Conservation (phyloP, 2,888 invertebrate genomes). For the Mesorhabditis belari region DNA sequence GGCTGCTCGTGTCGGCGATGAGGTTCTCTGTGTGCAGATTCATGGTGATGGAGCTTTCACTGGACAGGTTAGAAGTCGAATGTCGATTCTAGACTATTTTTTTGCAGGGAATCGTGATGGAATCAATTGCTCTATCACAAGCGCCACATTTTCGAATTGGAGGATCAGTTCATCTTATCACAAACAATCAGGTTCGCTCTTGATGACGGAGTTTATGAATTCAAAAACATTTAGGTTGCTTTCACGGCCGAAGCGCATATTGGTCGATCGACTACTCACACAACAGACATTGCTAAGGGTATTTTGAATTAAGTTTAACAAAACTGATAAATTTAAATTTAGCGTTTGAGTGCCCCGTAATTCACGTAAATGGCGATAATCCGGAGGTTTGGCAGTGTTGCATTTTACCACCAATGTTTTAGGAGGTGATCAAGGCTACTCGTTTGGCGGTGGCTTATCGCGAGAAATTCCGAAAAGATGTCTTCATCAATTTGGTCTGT, state of each 20-base stretch:
- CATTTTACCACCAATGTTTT: conserved; percentile 34
- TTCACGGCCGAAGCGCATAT: conserved; percentile 41
- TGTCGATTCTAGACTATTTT: neutral
- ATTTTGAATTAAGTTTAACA: too few relatives aligned
- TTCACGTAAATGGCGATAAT: conserved; percentile 89
- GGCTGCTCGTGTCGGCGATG: conserved; percentile 36
- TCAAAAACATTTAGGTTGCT: conserved; percentile 14
- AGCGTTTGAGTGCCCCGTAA: conserved; percentile 78
- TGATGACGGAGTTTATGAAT: too few relatives aligned
- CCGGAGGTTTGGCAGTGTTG: conserved; percentile 68
- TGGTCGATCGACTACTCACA: conserved; percentile 61
- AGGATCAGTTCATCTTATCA: conserved; percentile 82
- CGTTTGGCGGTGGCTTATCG: conserved; percentile 81
- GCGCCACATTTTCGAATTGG: conserved; percentile 85
- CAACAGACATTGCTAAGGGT: conserved; percentile 75
- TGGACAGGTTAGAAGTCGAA: conserved; percentile 65
- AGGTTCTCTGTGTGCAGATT: conserved; percentile 63
- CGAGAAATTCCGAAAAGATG: conserved; percentile 64
- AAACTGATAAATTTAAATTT: too few relatives aligned
- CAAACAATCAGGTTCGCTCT: conserved; percentile 73
- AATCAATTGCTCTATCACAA: conserved; percentile 74
- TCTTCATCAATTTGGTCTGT: conserved; percentile 47
- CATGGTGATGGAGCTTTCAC: conserved; percentile 93
- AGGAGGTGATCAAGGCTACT: conserved; percentile 75
- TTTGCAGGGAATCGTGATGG: conserved; percentile 75